Percentiles rank a stretch among this genome's conserved stretches.
Conservation (phyloP, 2,113 vertebrate species). For the Pygoscelis adeliae region DNA sequence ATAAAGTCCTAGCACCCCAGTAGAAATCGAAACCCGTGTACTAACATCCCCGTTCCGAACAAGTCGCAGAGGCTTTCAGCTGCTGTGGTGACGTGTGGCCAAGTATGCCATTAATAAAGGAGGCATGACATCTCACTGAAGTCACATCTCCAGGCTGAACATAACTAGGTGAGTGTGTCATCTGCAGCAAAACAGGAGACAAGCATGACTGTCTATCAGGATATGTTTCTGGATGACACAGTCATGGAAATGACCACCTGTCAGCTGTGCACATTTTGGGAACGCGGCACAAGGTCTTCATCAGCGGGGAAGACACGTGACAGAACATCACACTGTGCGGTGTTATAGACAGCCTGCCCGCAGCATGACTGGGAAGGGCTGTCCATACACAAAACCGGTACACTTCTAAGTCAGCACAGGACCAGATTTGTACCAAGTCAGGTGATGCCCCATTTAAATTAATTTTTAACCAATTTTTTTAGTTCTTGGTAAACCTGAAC, state of each 20-base stretch:
- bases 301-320: accelerated
- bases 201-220: not conserved
- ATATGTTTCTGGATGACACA: not conserved
- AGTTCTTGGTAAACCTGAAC: not conserved
- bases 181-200: not conserved
- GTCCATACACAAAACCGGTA: not conserved
- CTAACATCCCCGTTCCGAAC: not conserved
- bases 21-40: not conserved
- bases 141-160: not conserved
- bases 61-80: not conserved
- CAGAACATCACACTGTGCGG: not conserved
- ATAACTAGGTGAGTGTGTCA: not conserved
- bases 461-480: not conserved
- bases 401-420: not conserved
- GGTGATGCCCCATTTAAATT: not conserved
- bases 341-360: not conserved
- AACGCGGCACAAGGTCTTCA: not conserved
- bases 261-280: not conserved
- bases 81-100: not conserved
- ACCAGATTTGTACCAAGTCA: not conserved
- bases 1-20: not conserved
- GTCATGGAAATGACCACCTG: not conserved
- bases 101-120: not conserved
- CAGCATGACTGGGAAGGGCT: not conserved
- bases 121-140: not conserved